Base-by-base conservation (phyloP, 2,888 invertebrate species). In the Drosophila subsilvestris region DNA sequence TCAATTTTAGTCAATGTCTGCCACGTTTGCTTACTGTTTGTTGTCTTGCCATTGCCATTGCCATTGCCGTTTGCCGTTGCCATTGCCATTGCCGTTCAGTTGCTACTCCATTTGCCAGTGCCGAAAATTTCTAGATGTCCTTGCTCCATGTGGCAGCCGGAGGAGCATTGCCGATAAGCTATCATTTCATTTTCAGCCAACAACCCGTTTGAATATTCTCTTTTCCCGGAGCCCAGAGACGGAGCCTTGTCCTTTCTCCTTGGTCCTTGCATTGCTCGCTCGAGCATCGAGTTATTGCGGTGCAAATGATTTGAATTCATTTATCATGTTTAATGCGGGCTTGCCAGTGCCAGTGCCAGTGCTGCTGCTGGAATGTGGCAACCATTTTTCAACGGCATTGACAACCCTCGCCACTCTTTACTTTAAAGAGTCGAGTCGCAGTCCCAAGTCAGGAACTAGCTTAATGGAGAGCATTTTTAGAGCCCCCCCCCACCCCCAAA, bases 1-100 rank as follows among this genome's bases (percentile, higher is more conserved):
- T 87, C 81, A 80, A 86, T 85, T 87, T 86, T 86, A 81, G 83
- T 83, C 81, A 85, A 76, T 53, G 79, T 86, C 79, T 83, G 80
- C 74, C 63, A 74, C 75, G 66, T 76, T 75, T 81, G 76, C 81
- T 76, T 78, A 70, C 77, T 72, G 72, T 70, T 82, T 82, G 75
- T 69, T 83, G 72, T 70, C 70, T 74, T 63, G 59, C 48, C 37
- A 61, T 61, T 71, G 70, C 72, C 73, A 56, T 74, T 85, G 76
- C 77, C 75, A 4, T 61, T 71, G 70, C 72, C 73, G 53, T 37
- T 74, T 85, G 76, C 77, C 75, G 27, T 27, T 18, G 76, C 77
- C 75, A 4, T 61, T 71, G 70, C 72, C 73, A 54, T 74, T 85
- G 76, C 77, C 75, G 27, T 27, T 18, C 22, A 22, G 32, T 32